Evolutionary conservation across 2,888 invertebrate species (phyloP), one percentile per base, ranked within the genome.

Genomic region (Hypena proboscidalis): DNA sequence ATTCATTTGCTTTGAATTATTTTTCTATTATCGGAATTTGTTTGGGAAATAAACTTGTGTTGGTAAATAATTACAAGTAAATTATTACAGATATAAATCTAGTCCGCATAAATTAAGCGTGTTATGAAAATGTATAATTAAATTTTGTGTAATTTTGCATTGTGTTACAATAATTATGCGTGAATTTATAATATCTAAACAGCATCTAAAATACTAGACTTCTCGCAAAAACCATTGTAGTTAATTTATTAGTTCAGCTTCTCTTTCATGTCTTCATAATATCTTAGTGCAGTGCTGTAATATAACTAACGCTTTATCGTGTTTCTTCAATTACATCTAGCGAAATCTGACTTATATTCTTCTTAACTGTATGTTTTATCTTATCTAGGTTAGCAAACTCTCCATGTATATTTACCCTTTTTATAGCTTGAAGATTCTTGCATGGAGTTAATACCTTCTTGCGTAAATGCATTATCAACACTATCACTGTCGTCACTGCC

Each of bases 121-220:
- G 21, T 48, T 48, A 49, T 48, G 23, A 36, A 55, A 48, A 44
- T 14, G 8, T 15, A 13, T n/a, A 33, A 27, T 23, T 14, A 25
- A 32, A 9, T 23, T 32, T 14, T 15, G n/a, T 40, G 10, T 29
- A 39, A 42, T 29, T 20, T 33, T 23, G 30, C 26, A 26, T 8
- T 32, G 5, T 33, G 27, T 20, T 25, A 35, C 26, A 42, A 36
- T n/a, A 37, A 4, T 6, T 5, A 6, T 31, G 38, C 40, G 11
- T 21, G 9, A 52, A 31, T 20, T 13, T 40, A 23, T 19, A 6
- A 17, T 21, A 22, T 37, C 37, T 37, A 21, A 13, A 22, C 5
- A 17, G 3, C 17, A 25, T 17, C 23, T 22, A 10, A 35, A 19
- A 8, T 10, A 23, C 8, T 23, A n/a, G n/a, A n/a, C n/a, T n/a